Evolutionary conservation across 53 echinoderm and acorn worm genomes (phyloP).

Genomic region (Hippasteria phrygiana): DNA sequence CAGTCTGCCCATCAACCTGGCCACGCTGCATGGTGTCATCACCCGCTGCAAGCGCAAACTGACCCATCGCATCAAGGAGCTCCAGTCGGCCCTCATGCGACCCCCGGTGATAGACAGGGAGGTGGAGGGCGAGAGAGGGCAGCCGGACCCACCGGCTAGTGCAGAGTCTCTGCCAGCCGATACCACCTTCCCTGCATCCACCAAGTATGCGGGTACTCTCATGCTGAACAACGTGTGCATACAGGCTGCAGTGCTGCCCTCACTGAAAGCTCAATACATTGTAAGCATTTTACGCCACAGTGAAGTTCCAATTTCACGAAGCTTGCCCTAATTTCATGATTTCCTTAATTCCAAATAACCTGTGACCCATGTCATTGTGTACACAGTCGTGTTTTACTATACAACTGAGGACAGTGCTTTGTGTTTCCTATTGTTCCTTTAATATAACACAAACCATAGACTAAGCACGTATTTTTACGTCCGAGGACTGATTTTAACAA

Average conservation of each 20-base stretch:
- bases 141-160: conserved; percentile 1
- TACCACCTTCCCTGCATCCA: conserved; percentile 16
- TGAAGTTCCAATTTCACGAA: too few species aligned
- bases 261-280: conserved; percentile 89
- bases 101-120: conserved; percentile 1
- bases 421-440: too few species aligned
- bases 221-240: conserved; percentile 69
- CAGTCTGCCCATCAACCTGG: conserved; percentile 82
- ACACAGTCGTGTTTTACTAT: too few species aligned
- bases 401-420: too few species aligned
- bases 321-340: too few species aligned
- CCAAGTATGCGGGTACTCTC: conserved; percentile 25
- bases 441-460: too few species aligned
- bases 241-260: conserved; percentile 84
- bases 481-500: too few species aligned
- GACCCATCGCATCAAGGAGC: conserved; percentile 80
- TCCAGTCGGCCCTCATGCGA: conserved; percentile 45
- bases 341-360: too few species aligned
- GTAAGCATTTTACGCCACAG: conserved; percentile 58
- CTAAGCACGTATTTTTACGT: too few species aligned
- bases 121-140: neutral
- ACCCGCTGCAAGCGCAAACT: conserved; percentile 87
- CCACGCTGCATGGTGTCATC: conserved; percentile 83
- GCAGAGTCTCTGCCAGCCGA: conserved; percentile 28
- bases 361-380: too few species aligned